phyloP scores from a whole-genome alignment of 1,140 invertebrate species.

The Theocolax elegans region DNA sequence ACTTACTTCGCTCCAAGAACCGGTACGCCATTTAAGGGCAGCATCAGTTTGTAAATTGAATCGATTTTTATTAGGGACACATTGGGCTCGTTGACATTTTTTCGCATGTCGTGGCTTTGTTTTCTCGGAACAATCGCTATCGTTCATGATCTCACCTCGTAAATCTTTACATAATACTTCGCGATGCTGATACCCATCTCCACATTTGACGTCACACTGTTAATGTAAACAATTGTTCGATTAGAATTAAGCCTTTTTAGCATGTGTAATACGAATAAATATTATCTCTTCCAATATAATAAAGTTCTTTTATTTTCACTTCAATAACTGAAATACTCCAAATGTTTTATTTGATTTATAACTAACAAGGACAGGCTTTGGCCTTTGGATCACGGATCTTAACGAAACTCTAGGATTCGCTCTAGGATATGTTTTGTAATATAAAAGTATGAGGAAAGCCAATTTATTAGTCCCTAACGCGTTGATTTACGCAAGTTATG shows the following conservation, averaged over 20 bases:
- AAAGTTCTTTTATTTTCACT: no score
- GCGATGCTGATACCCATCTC: conserved; percentile 71
- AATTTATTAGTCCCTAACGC: no score
- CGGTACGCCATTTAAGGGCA: conserved; percentile 55
- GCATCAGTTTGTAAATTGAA: not conserved
- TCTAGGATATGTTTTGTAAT: no score
- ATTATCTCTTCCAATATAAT: conserved; percentile 21
- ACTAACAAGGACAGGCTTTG: no score
- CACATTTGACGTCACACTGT: conserved; percentile 75
- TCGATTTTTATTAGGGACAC: conserved; percentile 43
- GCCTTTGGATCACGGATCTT: no score
- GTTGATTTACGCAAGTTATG: no score
- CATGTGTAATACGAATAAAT: no score
- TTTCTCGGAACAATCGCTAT: conserved; percentile 61
- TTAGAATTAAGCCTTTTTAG: not conserved
- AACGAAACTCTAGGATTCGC: no score
- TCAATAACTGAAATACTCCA: no score
- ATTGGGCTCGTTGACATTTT: conserved; percentile 58
- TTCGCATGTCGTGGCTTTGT: conserved; percentile 57
- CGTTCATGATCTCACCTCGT: conserved; percentile 58
- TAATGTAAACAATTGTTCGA: conserved; percentile 43
- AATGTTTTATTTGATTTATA: no score
- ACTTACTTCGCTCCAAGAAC: conserved; percentile 55
- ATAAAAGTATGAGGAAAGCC: no score
- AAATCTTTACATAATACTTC: conserved; percentile 70